Base-by-base conservation (phyloP, 2,888 invertebrate species). In the Meganola albula region DNA sequence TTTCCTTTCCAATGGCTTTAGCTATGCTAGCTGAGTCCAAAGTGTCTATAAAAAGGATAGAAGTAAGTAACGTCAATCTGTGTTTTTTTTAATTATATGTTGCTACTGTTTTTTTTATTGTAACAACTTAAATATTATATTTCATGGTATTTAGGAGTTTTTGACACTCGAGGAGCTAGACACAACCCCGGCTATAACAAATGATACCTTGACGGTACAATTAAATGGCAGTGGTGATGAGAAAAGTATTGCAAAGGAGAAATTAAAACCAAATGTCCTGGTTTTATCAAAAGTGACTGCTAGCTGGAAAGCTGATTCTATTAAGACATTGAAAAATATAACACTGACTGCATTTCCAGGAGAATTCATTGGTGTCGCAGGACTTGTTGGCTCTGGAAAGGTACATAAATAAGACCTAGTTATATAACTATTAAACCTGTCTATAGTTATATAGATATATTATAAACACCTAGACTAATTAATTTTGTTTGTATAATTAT, bases 371-470 rank as follows among this genome's bases (percentile, higher is more conserved):
- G 91, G 91, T 1, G 75, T 94, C 1, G 90, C 92, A 22, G 94
- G 94, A 8, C 88, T 91, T 16, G 93, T 94, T 1, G 94, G 93
- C n/a, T 75, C 91, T 3, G 94, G 94, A 33, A 94, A 92, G 87
- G 88, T 88, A 58, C 48, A 31, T 9, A 23, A 4, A 16, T 5
- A 16, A 5, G 16, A 4, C 6, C 16, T 16, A 5, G 16, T 5
- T 6, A 16, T 6, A 16, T 6, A n/a, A 16, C 16, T 24, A 16
- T n/a, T 1, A 12, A 11, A 4, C 9, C 18, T 13, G 3, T n/a
- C n/a, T n/a, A n/a, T n/a, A n/a, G n/a, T n/a, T n/a, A n/a, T 16
- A 16, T 16, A 16, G 4, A 5, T 6, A 6, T 16, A 16, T 6
- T 16, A 16, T 16, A 16, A 4, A 16, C 6, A 16, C 6, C 6